Percentiles rank a stretch among this genome's conserved stretches.
These are phyloP conservation scores for Dermatemys mawii DNA, from an alignment of 2,113 vertebrate species.

Conservation along the genomic window DNA sequence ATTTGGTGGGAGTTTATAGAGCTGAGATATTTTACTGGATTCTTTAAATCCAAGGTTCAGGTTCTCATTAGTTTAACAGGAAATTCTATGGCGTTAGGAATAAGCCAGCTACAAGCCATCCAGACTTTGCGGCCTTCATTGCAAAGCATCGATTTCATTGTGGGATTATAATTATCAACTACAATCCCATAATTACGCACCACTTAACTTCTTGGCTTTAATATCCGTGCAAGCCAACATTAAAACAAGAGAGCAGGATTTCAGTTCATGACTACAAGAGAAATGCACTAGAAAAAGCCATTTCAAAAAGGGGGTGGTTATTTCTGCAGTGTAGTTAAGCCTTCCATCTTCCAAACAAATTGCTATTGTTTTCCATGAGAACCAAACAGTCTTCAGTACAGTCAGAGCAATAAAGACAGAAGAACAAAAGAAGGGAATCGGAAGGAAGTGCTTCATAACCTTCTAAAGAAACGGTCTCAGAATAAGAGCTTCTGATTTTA, in stretches of 20 bases:
- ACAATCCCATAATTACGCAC: constrained; percentile 75
- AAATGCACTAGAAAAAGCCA: neutral
- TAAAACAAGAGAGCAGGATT: constrained; percentile 20
- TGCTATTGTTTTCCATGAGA: constrained; percentile 2
- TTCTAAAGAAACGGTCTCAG: constrained; percentile 5
- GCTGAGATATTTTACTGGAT: fast-evolving
- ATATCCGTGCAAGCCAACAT: constrained; percentile 48
- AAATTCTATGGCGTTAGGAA: neutral
- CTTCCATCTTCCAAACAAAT: neutral
- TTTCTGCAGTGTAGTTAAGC: neutral
- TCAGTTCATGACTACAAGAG: neutral
- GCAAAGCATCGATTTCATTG: constrained; percentile 66
- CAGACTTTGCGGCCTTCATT: constrained; percentile 44
- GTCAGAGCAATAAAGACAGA: neutral
- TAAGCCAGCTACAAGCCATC: constrained; percentile 14
- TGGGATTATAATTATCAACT: constrained; percentile 77
- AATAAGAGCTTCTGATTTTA: constrained; percentile 24
- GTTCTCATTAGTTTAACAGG: neutral
- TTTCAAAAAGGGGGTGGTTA: neutral
- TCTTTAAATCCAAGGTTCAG: neutral
- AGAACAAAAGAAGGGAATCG: constrained; percentile 38
- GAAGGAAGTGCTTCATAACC: constrained; percentile 44
- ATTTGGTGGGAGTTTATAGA: fast-evolving
- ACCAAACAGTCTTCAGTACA: neutral
- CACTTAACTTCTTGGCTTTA: constrained; percentile 72